Base-by-base conservation (phyloP, 2,888 invertebrate species). In the Drosophila nr. perissopoda region DNA sequence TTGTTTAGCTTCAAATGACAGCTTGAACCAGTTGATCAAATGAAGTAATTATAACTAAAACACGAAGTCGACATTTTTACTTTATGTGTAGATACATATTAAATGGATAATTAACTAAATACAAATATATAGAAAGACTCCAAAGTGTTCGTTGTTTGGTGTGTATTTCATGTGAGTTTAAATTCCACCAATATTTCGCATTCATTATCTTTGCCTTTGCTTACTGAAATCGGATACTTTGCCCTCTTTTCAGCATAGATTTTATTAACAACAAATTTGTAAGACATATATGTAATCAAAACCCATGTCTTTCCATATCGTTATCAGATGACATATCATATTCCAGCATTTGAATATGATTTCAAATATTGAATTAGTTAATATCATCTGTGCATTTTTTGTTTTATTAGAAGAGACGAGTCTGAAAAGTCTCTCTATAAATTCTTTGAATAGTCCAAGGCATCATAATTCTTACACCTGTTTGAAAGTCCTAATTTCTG, bases 401-500 rank as follows among this genome's bases (percentile, higher is more conserved):
- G n/a, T n/a, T 25, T 16, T 49, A 8, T 16, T 49, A 4, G 2
- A 27, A 29, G 5, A 51, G 29, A n/a, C 18, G 13, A 6, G 10
- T 51, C n/a, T 3, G 5, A 51, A 29, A 51, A 29, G 18, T n/a
- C 1, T 29, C 5, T 16, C 8, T 6, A 10, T 18, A 49, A 10
- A 10, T 18, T 16, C 10, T 18, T 10, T 18, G 8, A 27, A 0
- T 27, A 10, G 10, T 5, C 54, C 11, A 11, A 38, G 21, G 11
- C 27, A 13, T 13, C n/a, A 29, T 7, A 1, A 29, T 40, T n/a
- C n/a, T 29, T 64, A 29, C 67, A 68, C 65, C 68, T 49, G 68
- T 36, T 42, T 29, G 10, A 21, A 31, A 13, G 29, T 25, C 21
- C 67, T 36, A 49, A 54, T 42, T 57, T 59, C 38, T 58, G 74